Evolutionary conservation across 2,888 invertebrate species (phyloP).

Genomic region (Agonum fuliginosum): DNA sequence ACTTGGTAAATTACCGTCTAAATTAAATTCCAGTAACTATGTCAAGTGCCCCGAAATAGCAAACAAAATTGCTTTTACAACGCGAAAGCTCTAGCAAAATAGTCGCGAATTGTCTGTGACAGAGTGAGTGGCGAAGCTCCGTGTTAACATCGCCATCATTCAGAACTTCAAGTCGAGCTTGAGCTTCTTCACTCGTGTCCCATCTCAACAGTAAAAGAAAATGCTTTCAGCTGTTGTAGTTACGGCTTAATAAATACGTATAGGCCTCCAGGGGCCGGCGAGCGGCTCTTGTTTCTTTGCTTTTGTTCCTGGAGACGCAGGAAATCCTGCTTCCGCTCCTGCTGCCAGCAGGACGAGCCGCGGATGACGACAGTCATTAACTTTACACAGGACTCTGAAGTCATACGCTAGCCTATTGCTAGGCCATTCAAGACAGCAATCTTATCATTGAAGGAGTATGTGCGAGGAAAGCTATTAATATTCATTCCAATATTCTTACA

Average conservation of each 20-base stretch:
- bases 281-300: constrained; percentile 8
- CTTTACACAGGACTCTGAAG: no score
- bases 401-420: no score
- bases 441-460: no score
- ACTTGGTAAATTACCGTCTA: no score
- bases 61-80: no score
- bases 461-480: no score
- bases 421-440: no score
- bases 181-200: neutral
- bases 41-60: no score
- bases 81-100: neutral
- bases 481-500: no score
- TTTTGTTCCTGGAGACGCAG: constrained; percentile 5
- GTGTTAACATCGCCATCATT: neutral
- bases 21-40: no score
- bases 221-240: constrained; percentile 22
- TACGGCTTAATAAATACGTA: constrained; percentile 45
- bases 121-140: neutral
- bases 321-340: neutral
- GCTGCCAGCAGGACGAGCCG: no score
- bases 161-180: neutral
- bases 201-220: constrained; percentile 11
- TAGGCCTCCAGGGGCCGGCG: constrained; percentile 19
- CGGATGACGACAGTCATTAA: no score
- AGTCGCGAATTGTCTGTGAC: neutral